These are phyloP conservation scores for Lynx canadensis DNA, from an alignment of 2,113 vertebrate species.

Conservation along the genomic window DNA sequence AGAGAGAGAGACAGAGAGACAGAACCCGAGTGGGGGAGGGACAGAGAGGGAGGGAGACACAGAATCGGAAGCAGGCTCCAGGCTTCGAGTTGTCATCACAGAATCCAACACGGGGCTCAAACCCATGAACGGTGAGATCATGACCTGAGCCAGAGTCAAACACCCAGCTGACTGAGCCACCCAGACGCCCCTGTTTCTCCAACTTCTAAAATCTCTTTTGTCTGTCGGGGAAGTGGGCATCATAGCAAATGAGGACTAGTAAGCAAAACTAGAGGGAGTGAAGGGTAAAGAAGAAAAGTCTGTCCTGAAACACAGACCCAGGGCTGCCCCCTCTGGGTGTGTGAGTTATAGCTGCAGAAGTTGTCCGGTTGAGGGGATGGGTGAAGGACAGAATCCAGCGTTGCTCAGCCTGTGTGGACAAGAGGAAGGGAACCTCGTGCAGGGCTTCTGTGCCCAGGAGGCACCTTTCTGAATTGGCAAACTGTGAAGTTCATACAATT, in stretches of 20 bases:
- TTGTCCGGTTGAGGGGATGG: rapidly evolving
- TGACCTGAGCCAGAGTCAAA: too few relatives aligned
- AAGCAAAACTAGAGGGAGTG: background rate
- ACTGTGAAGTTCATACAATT: background rate
- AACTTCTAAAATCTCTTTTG: background rate
- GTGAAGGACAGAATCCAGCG: rapidly evolving
- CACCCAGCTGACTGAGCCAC: too few relatives aligned
- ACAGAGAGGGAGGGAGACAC: too few relatives aligned
- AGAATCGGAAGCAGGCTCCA: too few relatives aligned
- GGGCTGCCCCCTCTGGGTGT: background rate
- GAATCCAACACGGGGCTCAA: too few relatives aligned
- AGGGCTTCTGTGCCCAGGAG: background rate
- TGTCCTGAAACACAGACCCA: background rate
- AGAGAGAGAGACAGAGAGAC: too few relatives aligned
- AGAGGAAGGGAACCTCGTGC: background rate
- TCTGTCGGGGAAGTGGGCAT: background rate
- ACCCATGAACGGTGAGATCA: too few relatives aligned
- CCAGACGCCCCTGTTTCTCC: background rate
- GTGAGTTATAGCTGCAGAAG: background rate
- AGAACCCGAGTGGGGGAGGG: too few relatives aligned
- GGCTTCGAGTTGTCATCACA: too few relatives aligned
- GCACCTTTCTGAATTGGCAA: background rate
- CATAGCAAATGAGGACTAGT: background rate
- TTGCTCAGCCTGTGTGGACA: background rate
- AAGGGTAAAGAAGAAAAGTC: background rate